Conservation (phyloP, 2,113 vertebrate species). For the Elephas maximus region DNA sequence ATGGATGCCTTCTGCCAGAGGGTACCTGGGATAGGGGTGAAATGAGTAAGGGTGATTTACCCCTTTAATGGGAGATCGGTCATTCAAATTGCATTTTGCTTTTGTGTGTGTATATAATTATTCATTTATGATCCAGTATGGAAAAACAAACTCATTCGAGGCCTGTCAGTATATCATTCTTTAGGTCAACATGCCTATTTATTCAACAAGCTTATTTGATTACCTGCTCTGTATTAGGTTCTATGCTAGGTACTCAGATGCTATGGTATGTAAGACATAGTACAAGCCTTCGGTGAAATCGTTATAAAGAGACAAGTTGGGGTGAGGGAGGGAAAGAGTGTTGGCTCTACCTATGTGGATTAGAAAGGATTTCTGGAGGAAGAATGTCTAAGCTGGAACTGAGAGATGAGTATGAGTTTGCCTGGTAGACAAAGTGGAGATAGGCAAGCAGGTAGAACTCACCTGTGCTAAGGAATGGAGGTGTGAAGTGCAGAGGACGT, state of each 20-base stretch:
- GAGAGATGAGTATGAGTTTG: neutral
- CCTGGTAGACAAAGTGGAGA: neutral
- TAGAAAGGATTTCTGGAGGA: constrained; percentile 9
- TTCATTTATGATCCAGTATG: neutral
- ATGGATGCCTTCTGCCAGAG: neutral
- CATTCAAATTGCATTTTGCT: neutral
- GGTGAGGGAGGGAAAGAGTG: too few relatives aligned
- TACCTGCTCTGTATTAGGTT: neutral
- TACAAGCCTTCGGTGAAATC: neutral
- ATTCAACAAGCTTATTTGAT: neutral
- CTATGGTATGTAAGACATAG: neutral
- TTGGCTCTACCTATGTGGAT: neutral
- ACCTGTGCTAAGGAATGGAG: neutral
- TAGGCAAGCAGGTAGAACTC: neutral
- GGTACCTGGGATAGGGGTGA: neutral
- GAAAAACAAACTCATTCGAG: neutral
- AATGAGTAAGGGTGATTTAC: neutral
- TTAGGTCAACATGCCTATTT: neutral
- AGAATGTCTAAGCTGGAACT: neutral
- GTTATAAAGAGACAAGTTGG: neutral
- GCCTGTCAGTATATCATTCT: neutral
- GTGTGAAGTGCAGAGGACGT: accelerated
- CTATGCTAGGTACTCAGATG: neutral
- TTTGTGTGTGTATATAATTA: neutral
- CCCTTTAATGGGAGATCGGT: neutral